Evolutionary conservation across 1,140 invertebrate genomes (phyloP), one percentile per base, ranked within the genome.

Genomic region (Lepeophtheirus salmonis): DNA sequence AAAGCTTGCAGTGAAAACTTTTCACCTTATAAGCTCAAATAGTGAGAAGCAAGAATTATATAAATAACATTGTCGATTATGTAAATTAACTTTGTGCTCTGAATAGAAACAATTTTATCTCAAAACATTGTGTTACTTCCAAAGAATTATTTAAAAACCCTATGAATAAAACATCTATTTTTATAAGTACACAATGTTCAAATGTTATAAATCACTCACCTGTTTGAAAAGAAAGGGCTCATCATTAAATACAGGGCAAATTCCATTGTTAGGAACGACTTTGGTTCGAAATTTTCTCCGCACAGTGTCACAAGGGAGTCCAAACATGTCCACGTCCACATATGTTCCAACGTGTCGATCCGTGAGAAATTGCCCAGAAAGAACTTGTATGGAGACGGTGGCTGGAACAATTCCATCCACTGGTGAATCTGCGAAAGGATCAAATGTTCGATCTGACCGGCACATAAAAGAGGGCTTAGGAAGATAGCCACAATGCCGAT

Each of bases 391-490:
- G 55, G 85, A 83, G 57, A 97, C 86, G 6, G 87, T 90, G 14
- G 91, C 94, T 14, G 96, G 94, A 67, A 99, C 97, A 58, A 99
- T 97, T 60, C 96, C 96, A 75, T 98, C 95, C n/a, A 98, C 92
- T 10, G 90, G 96, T 56, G 89, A 92, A 73, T 99, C 95, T 1
- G 94, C 94, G 71, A 98, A 99, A 1, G 94, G 95, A 77, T 98
- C 95, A 67, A 99, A 83, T 4, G 83, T 81, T 1, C 89, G 77
- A 73, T 98, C 94, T 62, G 84, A 84, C 57, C 94, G 77, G 50
- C 94, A 77, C 92, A 99, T 97, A 68, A 98, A 98, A 72, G 98
- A 94, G 0, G 94, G 95, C 71, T 99, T 98, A 41, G 97, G 74
- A 26, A 99, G 69, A 70, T 90, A 99, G 0, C 66, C 95, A 64